Evolutionary conservation across 2,888 invertebrate genomes (phyloP).

Genomic region (Cancer borealis): DNA sequence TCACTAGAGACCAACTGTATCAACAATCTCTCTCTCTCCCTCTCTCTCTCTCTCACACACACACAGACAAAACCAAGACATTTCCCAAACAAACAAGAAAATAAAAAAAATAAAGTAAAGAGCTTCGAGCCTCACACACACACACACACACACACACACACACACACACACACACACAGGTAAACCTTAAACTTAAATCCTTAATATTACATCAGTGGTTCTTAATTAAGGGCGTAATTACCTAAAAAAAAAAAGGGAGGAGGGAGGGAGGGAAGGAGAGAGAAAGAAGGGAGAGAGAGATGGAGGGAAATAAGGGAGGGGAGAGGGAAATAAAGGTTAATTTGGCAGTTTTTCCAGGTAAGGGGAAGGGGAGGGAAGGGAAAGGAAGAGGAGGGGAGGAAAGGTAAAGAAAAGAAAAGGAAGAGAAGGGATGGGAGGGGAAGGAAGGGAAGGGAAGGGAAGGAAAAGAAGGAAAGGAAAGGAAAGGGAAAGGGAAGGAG

Average conservation of each 20-base stretch:
- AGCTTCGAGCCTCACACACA: not conserved
- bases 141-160: conserved; percentile 52
- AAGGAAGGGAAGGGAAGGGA: no score
- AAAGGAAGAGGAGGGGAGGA: not conserved
- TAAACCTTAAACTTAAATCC: conserved; percentile 36
- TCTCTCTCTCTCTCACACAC: no score
- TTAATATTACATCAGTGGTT: not conserved
- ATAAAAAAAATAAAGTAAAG: no score
- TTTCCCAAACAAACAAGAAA: no score
- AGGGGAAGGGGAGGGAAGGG: not conserved
- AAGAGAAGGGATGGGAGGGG: no score
- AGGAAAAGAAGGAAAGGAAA: no score
- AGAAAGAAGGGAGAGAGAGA: not conserved
- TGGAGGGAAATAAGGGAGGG: not conserved
- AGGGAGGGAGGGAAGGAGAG: not conserved
- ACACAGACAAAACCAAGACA: no score
- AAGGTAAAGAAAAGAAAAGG: no score
- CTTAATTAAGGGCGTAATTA: not conserved
- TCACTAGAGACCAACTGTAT: not conserved
- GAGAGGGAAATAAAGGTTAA: not conserved
- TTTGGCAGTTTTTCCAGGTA: no score
- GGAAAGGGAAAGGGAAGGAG: no score
- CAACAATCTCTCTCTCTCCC: no score
- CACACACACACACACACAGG: not conserved
- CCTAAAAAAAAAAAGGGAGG: not conserved